Evolutionary conservation across 2,113 vertebrate genomes (phyloP).

Genomic region (Ariopsis seemanni): DNA sequence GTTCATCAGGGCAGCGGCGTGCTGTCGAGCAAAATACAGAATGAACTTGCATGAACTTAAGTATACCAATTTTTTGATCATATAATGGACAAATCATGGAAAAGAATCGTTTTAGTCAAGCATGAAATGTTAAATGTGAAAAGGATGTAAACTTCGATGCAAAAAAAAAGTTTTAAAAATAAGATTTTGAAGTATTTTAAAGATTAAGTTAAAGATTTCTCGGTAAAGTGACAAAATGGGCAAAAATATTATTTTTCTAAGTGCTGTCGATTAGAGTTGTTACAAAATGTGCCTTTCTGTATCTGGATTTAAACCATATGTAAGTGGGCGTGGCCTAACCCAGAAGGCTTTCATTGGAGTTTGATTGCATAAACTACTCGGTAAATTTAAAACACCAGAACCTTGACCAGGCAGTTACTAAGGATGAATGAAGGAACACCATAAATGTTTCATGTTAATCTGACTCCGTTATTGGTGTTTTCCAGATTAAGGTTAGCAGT

Average conservation of each 20-base stretch:
- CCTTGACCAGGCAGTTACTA: not conserved
- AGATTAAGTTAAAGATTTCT: not conserved
- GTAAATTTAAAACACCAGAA: not conserved
- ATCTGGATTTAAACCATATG: not conserved
- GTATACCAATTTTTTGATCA: not conserved
- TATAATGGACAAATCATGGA: not conserved
- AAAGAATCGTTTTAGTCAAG: not conserved
- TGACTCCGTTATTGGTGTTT: not conserved
- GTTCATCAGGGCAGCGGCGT: too few relatives aligned
- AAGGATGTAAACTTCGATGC: not conserved
- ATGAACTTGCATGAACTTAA: not conserved
- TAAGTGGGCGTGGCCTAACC: not conserved
- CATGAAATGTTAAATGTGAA: not conserved
- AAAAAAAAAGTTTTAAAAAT: not conserved
- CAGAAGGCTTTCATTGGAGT: not conserved
- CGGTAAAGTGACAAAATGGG: not conserved
- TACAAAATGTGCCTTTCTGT: not conserved
- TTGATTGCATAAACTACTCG: not conserved
- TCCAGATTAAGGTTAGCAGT: not conserved
- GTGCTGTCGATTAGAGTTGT: not conserved
- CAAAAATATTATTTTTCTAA: not conserved
- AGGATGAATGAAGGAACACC: not conserved
- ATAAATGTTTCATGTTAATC: too few relatives aligned
- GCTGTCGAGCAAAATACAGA: too few relatives aligned
- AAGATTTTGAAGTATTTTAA: not conserved